A percentile compares a stretch with the other conserved stretches of the same genome.
These are phyloP conservation scores for Villa cingulata DNA, from an alignment of 2,888 invertebrate genomes.

Conservation along the genomic window DNA sequence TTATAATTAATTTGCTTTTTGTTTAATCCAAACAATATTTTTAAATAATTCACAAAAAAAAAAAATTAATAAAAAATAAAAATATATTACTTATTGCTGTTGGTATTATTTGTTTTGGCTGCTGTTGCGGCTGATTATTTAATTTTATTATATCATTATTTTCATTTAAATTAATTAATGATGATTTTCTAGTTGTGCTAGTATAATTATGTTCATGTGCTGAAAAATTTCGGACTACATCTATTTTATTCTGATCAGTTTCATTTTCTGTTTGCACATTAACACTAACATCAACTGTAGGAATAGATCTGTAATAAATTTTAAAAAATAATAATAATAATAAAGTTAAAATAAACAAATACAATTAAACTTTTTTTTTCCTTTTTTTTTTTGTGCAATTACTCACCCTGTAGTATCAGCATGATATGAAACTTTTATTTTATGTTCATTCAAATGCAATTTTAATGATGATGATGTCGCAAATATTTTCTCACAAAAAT, in stretches of 20 bases:
- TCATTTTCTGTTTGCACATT: constrained; percentile 1
- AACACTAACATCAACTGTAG: constrained; percentile 1
- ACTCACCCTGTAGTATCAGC: not conserved
- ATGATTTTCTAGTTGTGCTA: not conserved
- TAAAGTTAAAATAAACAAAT: not conserved
- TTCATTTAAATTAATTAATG: too few relatives aligned
- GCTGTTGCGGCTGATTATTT: too few relatives aligned
- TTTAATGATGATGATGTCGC: not conserved
- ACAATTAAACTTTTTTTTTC: not conserved
- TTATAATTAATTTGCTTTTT: too few relatives aligned
- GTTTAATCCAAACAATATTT: too few relatives aligned
- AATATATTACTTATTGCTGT: too few relatives aligned
- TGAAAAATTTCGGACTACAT: not conserved
- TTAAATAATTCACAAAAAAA: too few relatives aligned
- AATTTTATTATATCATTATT: too few relatives aligned
- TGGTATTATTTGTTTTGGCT: too few relatives aligned
- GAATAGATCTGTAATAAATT: not conserved
- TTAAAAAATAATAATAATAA: not conserved
- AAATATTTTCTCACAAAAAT: not conserved
- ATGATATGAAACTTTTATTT: not conserved
- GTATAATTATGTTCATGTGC: not conserved
- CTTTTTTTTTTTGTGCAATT: not conserved
- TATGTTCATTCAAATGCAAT: not conserved
- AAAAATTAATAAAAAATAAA: too few relatives aligned
- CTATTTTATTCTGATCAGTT: too few relatives aligned